phyloP scores from a whole-genome alignment of 2,888 invertebrate species.

The Coecobrya sp. region DNA sequence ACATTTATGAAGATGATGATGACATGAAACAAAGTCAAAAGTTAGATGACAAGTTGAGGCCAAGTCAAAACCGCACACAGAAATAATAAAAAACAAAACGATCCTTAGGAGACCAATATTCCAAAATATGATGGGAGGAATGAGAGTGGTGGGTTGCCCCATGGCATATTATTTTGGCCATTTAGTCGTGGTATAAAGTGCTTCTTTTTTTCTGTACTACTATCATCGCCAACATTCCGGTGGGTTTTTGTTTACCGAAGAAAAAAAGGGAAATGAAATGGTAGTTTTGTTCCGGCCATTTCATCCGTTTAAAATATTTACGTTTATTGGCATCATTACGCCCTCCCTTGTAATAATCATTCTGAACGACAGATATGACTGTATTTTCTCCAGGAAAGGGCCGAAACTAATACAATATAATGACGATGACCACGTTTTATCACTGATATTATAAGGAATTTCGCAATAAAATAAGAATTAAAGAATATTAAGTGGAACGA shows the following conservation, averaged over 20 bases:
- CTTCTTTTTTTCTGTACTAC: neutral
- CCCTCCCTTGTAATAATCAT: neutral
- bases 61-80: neutral
- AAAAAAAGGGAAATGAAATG: neutral
- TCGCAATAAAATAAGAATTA: neutral
- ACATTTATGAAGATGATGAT: neutral
- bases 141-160: neutral
- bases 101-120: conserved; percentile 9
- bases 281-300: neutral
- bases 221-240: neutral
- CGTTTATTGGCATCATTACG: neutral
- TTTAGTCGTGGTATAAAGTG: neutral
- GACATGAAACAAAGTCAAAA: neutral
- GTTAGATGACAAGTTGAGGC: neutral
- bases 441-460: neutral
- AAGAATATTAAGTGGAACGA: no score
- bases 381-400: neutral
- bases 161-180: neutral
- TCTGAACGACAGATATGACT: neutral
- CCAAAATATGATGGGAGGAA: conserved; percentile 12
- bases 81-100: neutral
- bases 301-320: neutral
- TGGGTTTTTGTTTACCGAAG: neutral
- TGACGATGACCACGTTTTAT: neutral
- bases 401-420: neutral